These are phyloP conservation scores for Autographa pulchrina DNA, from an alignment of 2,888 invertebrate species.

Conservation along the genomic window DNA sequence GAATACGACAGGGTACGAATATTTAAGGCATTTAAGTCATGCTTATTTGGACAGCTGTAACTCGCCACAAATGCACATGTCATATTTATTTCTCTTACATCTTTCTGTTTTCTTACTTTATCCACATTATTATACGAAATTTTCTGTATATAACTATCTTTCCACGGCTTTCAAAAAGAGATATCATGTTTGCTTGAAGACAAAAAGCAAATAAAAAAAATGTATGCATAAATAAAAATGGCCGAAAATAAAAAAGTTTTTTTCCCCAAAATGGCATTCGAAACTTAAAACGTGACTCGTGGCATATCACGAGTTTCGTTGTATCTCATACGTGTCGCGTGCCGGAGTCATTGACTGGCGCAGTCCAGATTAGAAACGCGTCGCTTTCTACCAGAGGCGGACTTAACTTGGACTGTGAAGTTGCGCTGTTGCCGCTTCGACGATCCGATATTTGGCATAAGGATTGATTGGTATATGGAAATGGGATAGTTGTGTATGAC, in stretches of 20 bases:
- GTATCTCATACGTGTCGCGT: slow-evolving; percentile 63
- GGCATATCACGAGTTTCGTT: slow-evolving; percentile 16
- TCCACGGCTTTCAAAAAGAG: too few species aligned
- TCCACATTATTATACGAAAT: too few species aligned
- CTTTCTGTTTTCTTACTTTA: too few species aligned
- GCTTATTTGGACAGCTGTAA: slow-evolving; percentile 4
- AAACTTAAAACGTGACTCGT: slow-evolving; percentile 14
- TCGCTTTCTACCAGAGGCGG: slow-evolving; percentile 86
- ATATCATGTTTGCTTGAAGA: too few species aligned
- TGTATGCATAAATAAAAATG: too few species aligned
- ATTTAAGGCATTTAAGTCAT: not conserved
- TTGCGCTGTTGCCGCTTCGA: slow-evolving; percentile 78
- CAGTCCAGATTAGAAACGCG: slow-evolving; percentile 87
- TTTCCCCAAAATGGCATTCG: not conserved
- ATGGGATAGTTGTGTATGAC: slow-evolving; percentile 1
- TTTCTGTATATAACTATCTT: too few species aligned
- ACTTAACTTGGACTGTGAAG: slow-evolving; percentile 66
- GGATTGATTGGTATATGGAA: slow-evolving; percentile 20
- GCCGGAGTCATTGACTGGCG: slow-evolving; percentile 86
- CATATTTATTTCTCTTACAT: not conserved
- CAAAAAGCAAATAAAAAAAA: too few species aligned
- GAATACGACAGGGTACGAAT: not conserved
- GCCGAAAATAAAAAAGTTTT: not conserved
- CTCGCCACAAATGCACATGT: not conserved
- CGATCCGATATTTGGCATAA: slow-evolving; percentile 44